phyloP scores from a whole-genome alignment of 2,113 vertebrate genomes.

The Rhea americana region DNA sequence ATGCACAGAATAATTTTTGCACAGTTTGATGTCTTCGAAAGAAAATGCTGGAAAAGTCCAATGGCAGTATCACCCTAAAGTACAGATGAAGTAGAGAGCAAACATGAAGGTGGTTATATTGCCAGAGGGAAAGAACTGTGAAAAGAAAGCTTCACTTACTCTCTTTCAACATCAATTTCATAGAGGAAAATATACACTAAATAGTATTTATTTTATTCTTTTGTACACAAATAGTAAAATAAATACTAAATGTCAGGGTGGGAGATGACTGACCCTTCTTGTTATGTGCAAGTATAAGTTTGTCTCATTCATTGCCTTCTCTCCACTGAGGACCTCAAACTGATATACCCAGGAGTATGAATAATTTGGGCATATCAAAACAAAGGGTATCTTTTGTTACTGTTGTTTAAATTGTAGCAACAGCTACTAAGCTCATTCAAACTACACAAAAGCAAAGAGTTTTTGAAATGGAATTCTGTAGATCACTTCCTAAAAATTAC shows the following conservation, averaged over 20 bases:
- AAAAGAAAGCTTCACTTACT: not conserved
- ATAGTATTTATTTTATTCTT: not conserved
- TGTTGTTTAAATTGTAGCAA: not conserved
- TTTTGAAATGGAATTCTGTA: not conserved
- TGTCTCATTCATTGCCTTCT: not conserved
- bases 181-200: not conserved
- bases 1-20: not conserved
- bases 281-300: not conserved
- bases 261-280: not conserved
- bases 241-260: not conserved
- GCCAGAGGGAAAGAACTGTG: not conserved
- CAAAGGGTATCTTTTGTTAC: not conserved
- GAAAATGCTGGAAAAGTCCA: not conserved
- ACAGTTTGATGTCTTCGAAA: not conserved
- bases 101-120: not conserved
- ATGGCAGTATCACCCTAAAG: not conserved
- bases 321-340: not conserved
- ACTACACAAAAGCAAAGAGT: not conserved
- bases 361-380: not conserved
- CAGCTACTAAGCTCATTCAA: not conserved
- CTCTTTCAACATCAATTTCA: not conserved
- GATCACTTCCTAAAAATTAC: not conserved
- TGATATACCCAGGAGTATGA: not conserved
- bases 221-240: not conserved
- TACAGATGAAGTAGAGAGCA: not conserved